These are phyloP conservation scores for Trichogramma evanescens DNA, from an alignment of 2,888 invertebrate genomes.

Conservation along the genomic window DNA sequence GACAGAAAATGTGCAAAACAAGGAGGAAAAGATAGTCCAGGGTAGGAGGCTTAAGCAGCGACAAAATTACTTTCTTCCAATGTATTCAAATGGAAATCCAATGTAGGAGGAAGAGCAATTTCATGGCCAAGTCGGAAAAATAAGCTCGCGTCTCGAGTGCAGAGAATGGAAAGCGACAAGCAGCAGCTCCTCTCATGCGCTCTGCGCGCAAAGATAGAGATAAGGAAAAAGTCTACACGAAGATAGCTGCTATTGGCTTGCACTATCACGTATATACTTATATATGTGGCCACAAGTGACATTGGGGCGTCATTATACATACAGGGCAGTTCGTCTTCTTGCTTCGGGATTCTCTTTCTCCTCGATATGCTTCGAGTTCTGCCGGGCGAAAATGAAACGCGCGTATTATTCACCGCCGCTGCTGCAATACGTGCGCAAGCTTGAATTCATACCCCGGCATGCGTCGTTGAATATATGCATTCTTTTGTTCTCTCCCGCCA, in stretches of 20 bases:
- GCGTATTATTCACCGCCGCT: constrained; percentile 43
- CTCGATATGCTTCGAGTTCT: too few relatives aligned
- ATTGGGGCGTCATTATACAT: too few relatives aligned
- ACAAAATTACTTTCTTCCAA: neutral
- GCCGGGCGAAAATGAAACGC: constrained; percentile 31
- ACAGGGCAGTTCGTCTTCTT: too few relatives aligned
- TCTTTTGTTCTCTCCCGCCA: constrained; percentile 40
- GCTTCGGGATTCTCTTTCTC: too few relatives aligned
- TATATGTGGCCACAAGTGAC: neutral
- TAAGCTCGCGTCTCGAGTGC: constrained; percentile 8
- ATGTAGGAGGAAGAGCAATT: constrained; percentile 16
- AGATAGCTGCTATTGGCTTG: too few relatives aligned
- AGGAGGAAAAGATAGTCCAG: too few relatives aligned
- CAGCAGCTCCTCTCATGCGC: too few relatives aligned
- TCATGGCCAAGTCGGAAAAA: constrained; percentile 11
- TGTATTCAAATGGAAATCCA: constrained; percentile 20
- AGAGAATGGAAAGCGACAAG: constrained; percentile 3
- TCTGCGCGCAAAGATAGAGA: too few relatives aligned
- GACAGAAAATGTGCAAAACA: too few relatives aligned
- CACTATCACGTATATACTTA: neutral
- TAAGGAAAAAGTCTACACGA: too few relatives aligned
- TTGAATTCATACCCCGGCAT: constrained; percentile 37
- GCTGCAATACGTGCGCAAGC: constrained; percentile 11
- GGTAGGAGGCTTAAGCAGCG: too few relatives aligned
- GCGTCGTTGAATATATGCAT: constrained; percentile 27